These are phyloP conservation scores for Anisognathus igniventris DNA, from an alignment of 2,797 vertebrate species.

Conservation along the genomic window DNA sequence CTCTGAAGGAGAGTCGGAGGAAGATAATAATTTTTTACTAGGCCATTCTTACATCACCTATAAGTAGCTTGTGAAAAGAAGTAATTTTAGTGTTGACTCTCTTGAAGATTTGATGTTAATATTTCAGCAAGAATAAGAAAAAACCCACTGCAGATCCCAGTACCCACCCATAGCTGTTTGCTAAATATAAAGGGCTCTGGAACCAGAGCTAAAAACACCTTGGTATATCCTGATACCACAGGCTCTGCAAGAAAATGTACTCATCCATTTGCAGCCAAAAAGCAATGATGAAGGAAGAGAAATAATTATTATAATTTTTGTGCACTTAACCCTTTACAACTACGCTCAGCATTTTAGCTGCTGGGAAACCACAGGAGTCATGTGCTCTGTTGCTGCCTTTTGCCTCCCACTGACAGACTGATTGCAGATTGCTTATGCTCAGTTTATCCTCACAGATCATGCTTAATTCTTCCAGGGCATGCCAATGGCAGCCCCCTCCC, in stretches of 20 bases:
- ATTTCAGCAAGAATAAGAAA: background rate
- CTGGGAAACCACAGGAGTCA: background rate
- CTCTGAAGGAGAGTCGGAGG: background rate
- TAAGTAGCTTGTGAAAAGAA: background rate
- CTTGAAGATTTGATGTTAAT: background rate
- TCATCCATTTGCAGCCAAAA: background rate
- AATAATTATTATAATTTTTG: background rate
- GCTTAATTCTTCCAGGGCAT: background rate
- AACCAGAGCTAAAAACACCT: background rate
- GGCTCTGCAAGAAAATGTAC: background rate
- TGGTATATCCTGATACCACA: background rate
- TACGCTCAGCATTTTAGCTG: background rate
- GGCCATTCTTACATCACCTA: background rate
- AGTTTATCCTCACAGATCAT: background rate
- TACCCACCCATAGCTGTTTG: background rate
- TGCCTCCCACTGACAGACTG: background rate
- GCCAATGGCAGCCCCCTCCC: background rate
- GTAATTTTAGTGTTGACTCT: background rate
- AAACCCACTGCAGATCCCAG: background rate
- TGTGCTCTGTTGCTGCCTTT: background rate
- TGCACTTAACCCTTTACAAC: background rate
- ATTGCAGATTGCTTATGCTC: background rate
- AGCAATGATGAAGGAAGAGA: background rate
- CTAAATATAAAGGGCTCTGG: background rate
- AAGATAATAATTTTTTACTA: background rate